A percentile compares a stretch with the other conserved stretches of the same genome.
phyloP scores from a whole-genome alignment of 2,888 invertebrate species.

The Elmis aenea region DNA sequence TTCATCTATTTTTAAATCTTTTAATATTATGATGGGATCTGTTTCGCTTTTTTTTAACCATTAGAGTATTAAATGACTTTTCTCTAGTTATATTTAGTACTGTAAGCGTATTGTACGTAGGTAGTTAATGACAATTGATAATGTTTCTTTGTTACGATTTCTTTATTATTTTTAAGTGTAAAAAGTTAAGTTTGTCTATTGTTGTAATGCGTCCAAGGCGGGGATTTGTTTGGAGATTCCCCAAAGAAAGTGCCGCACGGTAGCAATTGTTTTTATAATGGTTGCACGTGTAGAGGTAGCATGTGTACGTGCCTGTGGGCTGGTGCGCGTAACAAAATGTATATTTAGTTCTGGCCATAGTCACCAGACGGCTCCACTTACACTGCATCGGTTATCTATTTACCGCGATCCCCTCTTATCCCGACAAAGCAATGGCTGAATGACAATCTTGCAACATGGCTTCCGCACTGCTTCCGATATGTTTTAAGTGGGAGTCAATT shows the following conservation, averaged over 20 bases:
- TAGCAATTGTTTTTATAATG: background rate
- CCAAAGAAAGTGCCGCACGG: background rate
- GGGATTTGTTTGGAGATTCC: no score
- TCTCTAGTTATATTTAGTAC: no score
- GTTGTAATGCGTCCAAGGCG: background rate
- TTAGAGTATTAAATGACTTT: no score
- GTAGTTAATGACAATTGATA: no score
- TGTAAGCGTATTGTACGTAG: no score
- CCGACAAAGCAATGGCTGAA: constrained; percentile 25
- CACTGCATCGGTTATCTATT: constrained; percentile 17
- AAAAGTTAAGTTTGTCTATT: no score
- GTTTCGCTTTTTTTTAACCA: no score
- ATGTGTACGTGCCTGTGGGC: constrained; percentile 17
- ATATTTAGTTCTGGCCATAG: constrained; percentile 27
- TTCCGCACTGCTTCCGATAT: constrained; percentile 33
- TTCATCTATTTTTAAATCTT: no score
- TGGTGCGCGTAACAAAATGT: constrained; percentile 5
- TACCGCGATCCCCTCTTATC: constrained; percentile 3
- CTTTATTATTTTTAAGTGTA: no score
- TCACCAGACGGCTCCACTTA: constrained; percentile 35
- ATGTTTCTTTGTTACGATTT: no score
- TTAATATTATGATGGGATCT: no score
- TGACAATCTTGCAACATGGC: constrained; percentile 34
- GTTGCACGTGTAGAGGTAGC: constrained; percentile 24
- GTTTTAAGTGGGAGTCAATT: constrained; percentile 28